phyloP scores from a whole-genome alignment of 2,888 invertebrate species.

The Lasioglossum morio region DNA sequence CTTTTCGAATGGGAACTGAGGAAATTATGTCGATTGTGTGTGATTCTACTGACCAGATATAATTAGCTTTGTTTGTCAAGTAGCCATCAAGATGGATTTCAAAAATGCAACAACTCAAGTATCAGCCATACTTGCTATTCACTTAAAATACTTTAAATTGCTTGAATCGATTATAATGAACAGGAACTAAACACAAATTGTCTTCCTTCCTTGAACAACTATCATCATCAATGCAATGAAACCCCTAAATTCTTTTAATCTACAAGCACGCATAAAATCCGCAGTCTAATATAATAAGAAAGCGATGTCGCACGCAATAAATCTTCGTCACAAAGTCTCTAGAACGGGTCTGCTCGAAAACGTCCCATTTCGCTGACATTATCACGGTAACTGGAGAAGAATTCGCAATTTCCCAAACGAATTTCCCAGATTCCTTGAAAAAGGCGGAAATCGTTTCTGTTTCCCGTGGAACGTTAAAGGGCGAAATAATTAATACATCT shows the following conservation, averaged over 20 bases:
- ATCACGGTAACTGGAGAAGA: neutral
- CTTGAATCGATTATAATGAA: neutral
- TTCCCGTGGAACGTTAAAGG: constrained; percentile 23
- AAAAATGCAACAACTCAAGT: neutral
- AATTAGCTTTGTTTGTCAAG: neutral
- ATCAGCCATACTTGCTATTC: no score
- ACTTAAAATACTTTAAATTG: no score
- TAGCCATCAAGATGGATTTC: neutral
- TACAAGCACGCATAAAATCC: neutral
- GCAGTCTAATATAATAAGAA: neutral
- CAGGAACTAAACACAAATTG: neutral
- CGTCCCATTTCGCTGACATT: neutral
- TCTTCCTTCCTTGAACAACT: neutral
- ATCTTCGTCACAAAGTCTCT: neutral
- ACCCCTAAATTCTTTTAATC: neutral
- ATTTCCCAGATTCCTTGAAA: neutral
- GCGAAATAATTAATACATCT: constrained; percentile 40
- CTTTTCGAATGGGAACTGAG: neutral
- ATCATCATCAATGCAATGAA: neutral
- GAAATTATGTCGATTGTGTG: neutral
- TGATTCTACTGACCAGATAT: neutral
- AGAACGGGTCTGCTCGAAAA: neutral
- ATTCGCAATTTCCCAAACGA: neutral
- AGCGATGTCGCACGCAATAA: neutral
- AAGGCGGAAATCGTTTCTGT: neutral